Conservation (phyloP, 1,140 invertebrate genomes). For the Chelonus insularis region DNA sequence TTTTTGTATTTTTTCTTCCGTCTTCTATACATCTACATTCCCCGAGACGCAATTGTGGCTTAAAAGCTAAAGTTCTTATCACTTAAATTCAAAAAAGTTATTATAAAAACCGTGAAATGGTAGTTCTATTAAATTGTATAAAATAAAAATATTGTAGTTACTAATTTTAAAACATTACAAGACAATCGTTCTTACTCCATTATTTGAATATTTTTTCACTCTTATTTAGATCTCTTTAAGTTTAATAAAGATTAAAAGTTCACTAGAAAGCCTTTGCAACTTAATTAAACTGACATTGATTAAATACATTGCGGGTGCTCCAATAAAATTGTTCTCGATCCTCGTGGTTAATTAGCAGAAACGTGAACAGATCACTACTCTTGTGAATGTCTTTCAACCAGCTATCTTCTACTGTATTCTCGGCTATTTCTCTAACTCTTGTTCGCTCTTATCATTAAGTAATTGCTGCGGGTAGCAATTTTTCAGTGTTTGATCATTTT, state of each 20-base stretch:
- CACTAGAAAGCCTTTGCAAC: background rate
- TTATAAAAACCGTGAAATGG: too few relatives aligned
- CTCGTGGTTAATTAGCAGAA: conserved; percentile 15
- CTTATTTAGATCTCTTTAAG: background rate
- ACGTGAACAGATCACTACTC: background rate
- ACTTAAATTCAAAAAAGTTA: too few relatives aligned
- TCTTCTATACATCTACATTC: background rate
- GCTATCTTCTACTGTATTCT: background rate
- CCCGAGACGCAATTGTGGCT: too few relatives aligned
- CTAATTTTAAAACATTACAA: too few relatives aligned
- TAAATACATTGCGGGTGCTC: conserved; percentile 13
- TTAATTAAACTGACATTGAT: conserved; percentile 25
- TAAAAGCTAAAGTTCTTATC: too few relatives aligned
- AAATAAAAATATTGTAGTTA: too few relatives aligned
- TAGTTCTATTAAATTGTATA: too few relatives aligned
- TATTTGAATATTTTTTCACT: too few relatives aligned
- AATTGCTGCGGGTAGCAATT: too few relatives aligned
- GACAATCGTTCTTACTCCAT: too few relatives aligned
- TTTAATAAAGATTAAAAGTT: background rate
- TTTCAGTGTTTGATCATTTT: too few relatives aligned
- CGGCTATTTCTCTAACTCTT: background rate
- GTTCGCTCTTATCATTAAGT: background rate
- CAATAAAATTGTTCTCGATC: conserved; percentile 13
- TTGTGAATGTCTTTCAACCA: background rate
- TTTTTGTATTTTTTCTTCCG: background rate